Percentiles rank a stretch among this genome's conserved stretches.
Evolutionary conservation across 2,797 vertebrate species (phyloP).

Genomic region (Phyllotis vaccarum): DNA sequence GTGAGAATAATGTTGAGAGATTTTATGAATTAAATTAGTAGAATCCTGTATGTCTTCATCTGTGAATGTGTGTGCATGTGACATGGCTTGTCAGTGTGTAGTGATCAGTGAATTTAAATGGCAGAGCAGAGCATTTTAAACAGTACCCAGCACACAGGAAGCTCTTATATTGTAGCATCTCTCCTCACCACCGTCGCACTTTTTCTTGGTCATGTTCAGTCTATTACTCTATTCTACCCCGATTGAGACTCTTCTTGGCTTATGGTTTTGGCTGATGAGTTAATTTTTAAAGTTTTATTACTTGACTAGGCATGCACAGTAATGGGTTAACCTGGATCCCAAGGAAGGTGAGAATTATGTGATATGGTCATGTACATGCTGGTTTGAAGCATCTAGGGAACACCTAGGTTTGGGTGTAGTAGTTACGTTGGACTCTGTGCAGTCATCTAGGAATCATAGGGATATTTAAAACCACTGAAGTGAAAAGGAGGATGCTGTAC

Average conservation of each 20-base stretch:
- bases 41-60: not conserved
- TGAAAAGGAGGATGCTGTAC: not conserved
- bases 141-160: not conserved
- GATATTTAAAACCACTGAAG: not conserved
- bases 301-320: not conserved
- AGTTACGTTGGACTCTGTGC: not conserved
- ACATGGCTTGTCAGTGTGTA: not conserved
- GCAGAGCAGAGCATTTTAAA: not conserved
- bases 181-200: not conserved
- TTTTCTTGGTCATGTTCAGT: not conserved
- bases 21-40: conserved; percentile 11
- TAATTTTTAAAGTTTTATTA: not conserved
- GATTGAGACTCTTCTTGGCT: not conserved
- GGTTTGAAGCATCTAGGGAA: not conserved
- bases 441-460: not conserved
- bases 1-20: not conserved
- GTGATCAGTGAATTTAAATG: not conserved
- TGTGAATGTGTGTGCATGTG: not conserved
- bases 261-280: not conserved
- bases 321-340: not conserved
- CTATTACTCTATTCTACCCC: not conserved
- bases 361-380: not conserved
- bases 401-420: not conserved
- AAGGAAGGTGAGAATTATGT: not conserved
- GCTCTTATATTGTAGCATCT: not conserved